phyloP scores from a whole-genome alignment of 2,797 vertebrate species.

The Alosa sapidissima region DNA sequence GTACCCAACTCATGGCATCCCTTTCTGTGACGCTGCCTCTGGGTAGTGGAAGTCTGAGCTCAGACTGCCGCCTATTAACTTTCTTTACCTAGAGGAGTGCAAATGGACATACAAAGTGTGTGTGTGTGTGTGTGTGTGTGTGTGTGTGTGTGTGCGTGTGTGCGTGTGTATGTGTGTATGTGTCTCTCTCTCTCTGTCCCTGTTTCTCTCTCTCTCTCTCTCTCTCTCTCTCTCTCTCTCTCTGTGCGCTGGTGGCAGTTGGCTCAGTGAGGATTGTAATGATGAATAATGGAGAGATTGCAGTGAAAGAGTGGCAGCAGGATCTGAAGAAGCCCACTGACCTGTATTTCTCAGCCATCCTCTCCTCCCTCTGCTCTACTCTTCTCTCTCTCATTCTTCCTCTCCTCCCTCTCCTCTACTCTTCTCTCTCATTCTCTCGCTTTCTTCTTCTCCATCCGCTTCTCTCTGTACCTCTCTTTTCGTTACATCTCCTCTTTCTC shows the following conservation, averaged over 20 bases:
- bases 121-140: not conserved
- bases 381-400: not conserved
- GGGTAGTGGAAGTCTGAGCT: not conserved
- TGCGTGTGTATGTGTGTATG: not conserved
- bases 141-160: not conserved
- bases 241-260: not conserved
- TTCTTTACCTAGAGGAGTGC: not conserved
- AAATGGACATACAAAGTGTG: not conserved
- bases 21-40: not conserved
- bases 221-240: not conserved
- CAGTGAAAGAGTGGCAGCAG: not conserved
- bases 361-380: not conserved
- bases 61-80: not conserved
- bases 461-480: not conserved
- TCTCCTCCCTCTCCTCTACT: not conserved
- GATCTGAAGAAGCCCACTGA: not conserved
- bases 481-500: not conserved
- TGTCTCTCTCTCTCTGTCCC: not conserved
- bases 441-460: not conserved
- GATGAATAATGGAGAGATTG: constrained; percentile 10
- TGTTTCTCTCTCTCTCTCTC: too few relatives aligned
- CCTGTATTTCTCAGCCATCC: not conserved
- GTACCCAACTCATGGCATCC: not conserved
- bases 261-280: not conserved
- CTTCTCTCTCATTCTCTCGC: too few relatives aligned